Base-by-base conservation (phyloP, 2,797 vertebrate genomes). In the Moxostoma hubbsi region DNA sequence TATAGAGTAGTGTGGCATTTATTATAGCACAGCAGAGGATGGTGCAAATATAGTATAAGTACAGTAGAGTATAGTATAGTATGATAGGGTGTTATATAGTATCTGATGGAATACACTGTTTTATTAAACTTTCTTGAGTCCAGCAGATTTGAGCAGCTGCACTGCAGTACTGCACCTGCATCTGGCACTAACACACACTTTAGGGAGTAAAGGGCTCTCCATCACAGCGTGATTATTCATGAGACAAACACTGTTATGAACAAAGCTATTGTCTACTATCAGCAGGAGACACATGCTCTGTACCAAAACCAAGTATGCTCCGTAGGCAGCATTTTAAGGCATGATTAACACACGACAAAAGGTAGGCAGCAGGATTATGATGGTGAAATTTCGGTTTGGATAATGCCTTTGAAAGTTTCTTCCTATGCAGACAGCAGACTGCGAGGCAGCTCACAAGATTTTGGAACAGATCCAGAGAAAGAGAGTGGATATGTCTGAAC, bases 91-190 rank as follows among this genome's bases (percentile, higher is more conserved):
- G 15, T 24, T 12, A 5, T 59, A 45, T 24, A 73, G 70, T 73
- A 73, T 18, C 15, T 18, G 18, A 1, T 18, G 18, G 1, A 18
- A 73, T 49, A 70, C 58, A 53, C 10, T 16, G 62, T 64, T 16
- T 58, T 71, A 51, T 55, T 67, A 53, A 55, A 63, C 24, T 61
- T 61, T 67, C 50, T 73, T 13, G 50, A 36, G 68, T 53, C 57
- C 75, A 73, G 81, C 51, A 46, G 36, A 58, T 53, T 68, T 46
- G 57, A 78, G 55, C 55, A 74, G 70, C 70, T 82, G 81, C 71
- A 75, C 65, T 68, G 67, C 59, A 70, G 73, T 59, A 78, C 53
- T 71, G 67, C 67, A 74, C 67, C 69, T 75, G 73, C 43, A 50
- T 49, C 57, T 73, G 70, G 63, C 51, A 75, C 64, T 36, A 55